Evolutionary conservation across 2,797 vertebrate species (phyloP), one percentile per base, ranked within the genome.

Genomic region (Lithobates sylvaticus): DNA sequence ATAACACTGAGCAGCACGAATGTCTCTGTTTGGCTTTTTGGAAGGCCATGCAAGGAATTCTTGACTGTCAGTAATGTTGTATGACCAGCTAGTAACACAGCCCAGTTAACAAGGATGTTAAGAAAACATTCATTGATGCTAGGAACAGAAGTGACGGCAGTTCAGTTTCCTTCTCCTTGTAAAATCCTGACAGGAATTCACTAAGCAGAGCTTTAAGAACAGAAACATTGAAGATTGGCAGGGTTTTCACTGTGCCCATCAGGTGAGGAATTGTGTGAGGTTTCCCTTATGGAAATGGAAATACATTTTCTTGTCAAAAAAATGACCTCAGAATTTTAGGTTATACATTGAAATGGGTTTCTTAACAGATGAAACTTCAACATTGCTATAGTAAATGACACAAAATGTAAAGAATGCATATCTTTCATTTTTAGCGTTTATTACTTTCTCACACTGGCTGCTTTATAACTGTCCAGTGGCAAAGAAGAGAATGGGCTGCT

Each of bases 151-250:
- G 85, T 78, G 74, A 67, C 75, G 77, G 79, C 34, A 65, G 29
- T 82, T 83, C 75, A 83, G 65, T 83, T 83, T 87, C 85, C 85
- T 87, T 78, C 80, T 82, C 79, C 79, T 86, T 76, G 78, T 86
- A 86, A 86, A 86, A 58, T 29, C 58, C 73, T 76, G 26, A 77
- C 75, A 71, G 85, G 85, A 82, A 86, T 81, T 32, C 65, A 50
- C 64, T 71, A 21, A 27, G 39, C 23, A 78, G 29, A 65, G 7
- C 42, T 71, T 65, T 61, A 32, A 36, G 42, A 54, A 58, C 67
- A 58, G 67, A 58, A 65, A 58, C 78, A 15, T 67, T 69, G 21
- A 65, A n/a, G 61, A 65, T 27, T 69, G 78, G 44, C 68, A 71
- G 12, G 26, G 10, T 23, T 65, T 26, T 8, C 7, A 26, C 7